A percentile compares a stretch with the other conserved stretches of the same genome.
Conservation (phyloP, 2,113 vertebrate genomes). For the Eupsittula cactorum region DNA sequence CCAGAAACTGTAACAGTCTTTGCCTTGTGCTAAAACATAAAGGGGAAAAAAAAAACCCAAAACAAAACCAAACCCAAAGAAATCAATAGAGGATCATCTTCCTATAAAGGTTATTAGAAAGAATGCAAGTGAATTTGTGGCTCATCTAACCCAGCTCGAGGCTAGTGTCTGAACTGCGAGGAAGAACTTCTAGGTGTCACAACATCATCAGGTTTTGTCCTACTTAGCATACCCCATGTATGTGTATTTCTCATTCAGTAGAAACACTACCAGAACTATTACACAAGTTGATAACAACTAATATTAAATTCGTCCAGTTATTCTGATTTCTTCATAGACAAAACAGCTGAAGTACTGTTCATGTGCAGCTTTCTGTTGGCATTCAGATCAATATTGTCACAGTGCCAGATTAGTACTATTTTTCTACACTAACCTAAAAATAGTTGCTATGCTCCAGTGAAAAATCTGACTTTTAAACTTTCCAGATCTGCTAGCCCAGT, state of each 20-base stretch:
- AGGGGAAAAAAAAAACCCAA: background rate
- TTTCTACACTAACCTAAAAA: conserved; percentile 51
- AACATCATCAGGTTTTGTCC: background rate
- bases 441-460: background rate
- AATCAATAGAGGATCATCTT: background rate
- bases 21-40: background rate
- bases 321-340: background rate
- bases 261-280: background rate
- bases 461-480: conserved; percentile 7
- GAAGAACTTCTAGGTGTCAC: background rate
- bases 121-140: background rate
- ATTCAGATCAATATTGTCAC: conserved; percentile 15
- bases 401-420: conserved; percentile 36
- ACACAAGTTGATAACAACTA: background rate
- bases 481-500: background rate
- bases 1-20: background rate
- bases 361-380: conserved; percentile 5
- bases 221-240: background rate
- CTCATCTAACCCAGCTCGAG: background rate
- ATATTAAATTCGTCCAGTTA: background rate
- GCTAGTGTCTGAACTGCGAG: background rate
- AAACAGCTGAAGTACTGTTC: background rate
- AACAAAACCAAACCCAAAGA: background rate
- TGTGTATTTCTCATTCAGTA: background rate
- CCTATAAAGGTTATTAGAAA: background rate